Evolutionary conservation across 2,113 vertebrate genomes (phyloP).

Genomic region (Acrocephalus kingi): DNA sequence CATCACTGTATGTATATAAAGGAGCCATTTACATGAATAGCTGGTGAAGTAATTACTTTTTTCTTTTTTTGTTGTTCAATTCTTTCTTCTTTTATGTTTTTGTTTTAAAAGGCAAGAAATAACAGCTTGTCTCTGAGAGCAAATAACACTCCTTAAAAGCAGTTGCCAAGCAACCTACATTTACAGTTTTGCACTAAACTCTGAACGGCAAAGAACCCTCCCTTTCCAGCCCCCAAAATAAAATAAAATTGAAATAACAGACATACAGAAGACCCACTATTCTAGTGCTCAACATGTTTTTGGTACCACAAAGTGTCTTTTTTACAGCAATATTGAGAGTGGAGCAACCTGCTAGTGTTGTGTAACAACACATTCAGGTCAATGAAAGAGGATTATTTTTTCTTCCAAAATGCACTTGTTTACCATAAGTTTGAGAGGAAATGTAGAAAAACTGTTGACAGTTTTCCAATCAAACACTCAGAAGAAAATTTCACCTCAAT

Average conservation of each 20-base stretch:
- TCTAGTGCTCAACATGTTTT: neutral
- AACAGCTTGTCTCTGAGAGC: conserved; percentile 70
- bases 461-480: neutral
- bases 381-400: neutral
- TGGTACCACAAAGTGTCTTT: neutral
- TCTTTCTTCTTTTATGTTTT: conserved; percentile 42
- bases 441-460: neutral
- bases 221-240: neutral
- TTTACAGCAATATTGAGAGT: neutral
- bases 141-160: conserved; percentile 75
- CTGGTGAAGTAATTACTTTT: conserved; percentile 2
- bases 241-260: conserved; percentile 1
- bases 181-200: conserved; percentile 68
- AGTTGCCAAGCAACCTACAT: conserved; percentile 78
- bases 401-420: neutral
- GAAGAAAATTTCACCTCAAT: neutral
- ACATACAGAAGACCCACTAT: neutral
- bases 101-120: conserved; percentile 74
- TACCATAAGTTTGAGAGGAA: neutral
- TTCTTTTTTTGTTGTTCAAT: neutral
- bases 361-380: neutral
- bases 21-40: neutral
- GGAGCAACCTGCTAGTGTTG: neutral
- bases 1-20: neutral
- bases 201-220: conserved; percentile 50